These are phyloP conservation scores for Petrophora chlorosata DNA, from an alignment of 2,888 invertebrate genomes.

Conservation along the genomic window DNA sequence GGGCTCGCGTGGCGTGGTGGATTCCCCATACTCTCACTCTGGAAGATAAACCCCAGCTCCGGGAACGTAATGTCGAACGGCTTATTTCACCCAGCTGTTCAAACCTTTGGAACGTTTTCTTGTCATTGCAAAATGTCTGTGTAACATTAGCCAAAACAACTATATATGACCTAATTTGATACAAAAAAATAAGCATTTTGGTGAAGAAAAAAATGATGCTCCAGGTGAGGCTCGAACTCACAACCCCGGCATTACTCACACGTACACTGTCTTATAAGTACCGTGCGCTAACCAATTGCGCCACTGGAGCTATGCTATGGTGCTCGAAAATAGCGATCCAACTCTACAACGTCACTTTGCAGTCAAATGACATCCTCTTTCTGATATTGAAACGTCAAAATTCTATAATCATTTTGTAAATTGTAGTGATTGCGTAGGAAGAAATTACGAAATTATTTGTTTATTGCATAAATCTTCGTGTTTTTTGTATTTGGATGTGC, in stretches of 20 bases:
- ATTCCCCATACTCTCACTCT: too few species aligned
- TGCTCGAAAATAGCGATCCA: constrained; percentile 50
- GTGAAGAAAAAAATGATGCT: constrained; percentile 85
- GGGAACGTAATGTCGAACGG: too few species aligned
- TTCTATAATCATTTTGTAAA: constrained; percentile 30
- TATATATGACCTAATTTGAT: too few species aligned
- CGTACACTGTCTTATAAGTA: constrained; percentile 99
- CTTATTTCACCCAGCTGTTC: too few species aligned
- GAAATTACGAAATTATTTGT: constrained; percentile 12
- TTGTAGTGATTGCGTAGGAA: constrained; percentile 18
- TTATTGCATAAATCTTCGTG: neutral
- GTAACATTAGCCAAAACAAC: too few species aligned
- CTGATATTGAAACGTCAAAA: constrained; percentile 57
- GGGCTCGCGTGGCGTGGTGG: too few species aligned
- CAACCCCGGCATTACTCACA: constrained; percentile 99
- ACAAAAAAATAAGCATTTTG: neutral
- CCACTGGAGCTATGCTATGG: constrained; percentile 92
- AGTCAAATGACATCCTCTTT: constrained; percentile 67
- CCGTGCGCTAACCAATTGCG: constrained; percentile 99
- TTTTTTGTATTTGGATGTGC: neutral
- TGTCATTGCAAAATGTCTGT: too few species aligned
- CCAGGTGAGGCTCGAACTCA: constrained; percentile 99
- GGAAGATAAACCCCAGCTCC: too few species aligned
- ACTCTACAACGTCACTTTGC: constrained; percentile 40
- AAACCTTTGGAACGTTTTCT: too few species aligned